These are phyloP conservation scores for Lomographa bimaculata DNA, from an alignment of 2,888 invertebrate genomes.

Conservation along the genomic window DNA sequence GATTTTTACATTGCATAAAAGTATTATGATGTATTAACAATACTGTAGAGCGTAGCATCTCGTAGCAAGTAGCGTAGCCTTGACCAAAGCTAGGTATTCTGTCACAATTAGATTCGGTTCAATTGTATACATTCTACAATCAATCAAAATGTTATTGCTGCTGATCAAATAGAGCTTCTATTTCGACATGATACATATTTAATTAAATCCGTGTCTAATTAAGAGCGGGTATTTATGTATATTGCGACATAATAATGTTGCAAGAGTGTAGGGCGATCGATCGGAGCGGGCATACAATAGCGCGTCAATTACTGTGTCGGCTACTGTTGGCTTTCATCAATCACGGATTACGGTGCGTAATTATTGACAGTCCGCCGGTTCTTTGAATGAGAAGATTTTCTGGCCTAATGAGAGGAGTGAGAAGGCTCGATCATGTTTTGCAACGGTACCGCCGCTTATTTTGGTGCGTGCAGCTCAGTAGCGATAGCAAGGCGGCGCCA, in stretches of 20 bases:
- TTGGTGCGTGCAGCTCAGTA: slow-evolving; percentile 16
- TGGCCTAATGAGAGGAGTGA: slow-evolving; percentile 47
- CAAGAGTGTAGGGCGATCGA: slow-evolving; percentile 22
- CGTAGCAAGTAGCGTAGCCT: slow-evolving; percentile 38
- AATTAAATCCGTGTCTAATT: slow-evolving; percentile 67
- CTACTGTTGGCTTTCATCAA: slow-evolving; percentile 75
- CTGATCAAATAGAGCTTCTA: slow-evolving; percentile 48
- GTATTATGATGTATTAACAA: too few relatives aligned
- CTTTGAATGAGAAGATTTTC: slow-evolving; percentile 48
- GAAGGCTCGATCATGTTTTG: slow-evolving; percentile 28
- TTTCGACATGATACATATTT: slow-evolving; percentile 57
- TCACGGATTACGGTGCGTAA: slow-evolving; percentile 68
- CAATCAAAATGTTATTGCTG: slow-evolving; percentile 47
- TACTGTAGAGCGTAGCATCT: slow-evolving; percentile 17
- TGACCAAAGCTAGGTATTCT: slow-evolving; percentile 26
- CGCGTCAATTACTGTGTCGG: slow-evolving; percentile 60
- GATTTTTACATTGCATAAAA: too few relatives aligned
- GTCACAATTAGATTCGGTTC: slow-evolving; percentile 21
- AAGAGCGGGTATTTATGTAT: slow-evolving; percentile 54
- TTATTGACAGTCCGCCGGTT: slow-evolving; percentile 64
- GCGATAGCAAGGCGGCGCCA: slow-evolving; percentile 10
- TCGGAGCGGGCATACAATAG: slow-evolving; percentile 55
- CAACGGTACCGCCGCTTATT: slow-evolving; percentile 21
- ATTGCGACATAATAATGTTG: slow-evolving; percentile 40
- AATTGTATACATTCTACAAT: slow-evolving; percentile 40